Base-by-base conservation (phyloP, 2,888 invertebrate species). In the Tenthredo notha region DNA sequence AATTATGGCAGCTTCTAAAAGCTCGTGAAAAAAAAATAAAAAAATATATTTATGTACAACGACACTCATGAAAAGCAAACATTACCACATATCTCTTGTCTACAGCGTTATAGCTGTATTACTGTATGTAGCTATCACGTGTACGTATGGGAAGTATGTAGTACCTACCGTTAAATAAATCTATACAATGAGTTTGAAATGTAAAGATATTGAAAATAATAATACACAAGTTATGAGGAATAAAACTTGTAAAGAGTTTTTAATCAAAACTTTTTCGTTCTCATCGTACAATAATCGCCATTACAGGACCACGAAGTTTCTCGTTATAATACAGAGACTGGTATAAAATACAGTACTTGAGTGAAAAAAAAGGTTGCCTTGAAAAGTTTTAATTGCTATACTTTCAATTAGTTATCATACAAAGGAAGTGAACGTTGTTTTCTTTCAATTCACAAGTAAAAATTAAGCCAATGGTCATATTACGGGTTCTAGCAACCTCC, bases 211-310 rank as follows among this genome's bases (percentile, higher is more conserved):
- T 80, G 61, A 58, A 61, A 80, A 18, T 77, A 29, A 54, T 50
- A 77, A 54, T 54, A 12, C 54, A 80, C 5, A 80, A 80, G 37
- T 80, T 80, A 61, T 21, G 47, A 67, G 67, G 29, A 67, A 43
- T 65, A 29, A 5, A 47, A 80, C n/a, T 80, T 12, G 61, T 33
- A n/a, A 33, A 43, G 67, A 47, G 67, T 83, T 83, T 65, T 83
- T 47, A 83, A 83, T 83, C 67, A 67, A 83, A 83, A 83, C 83
- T 83, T 83, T 70, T 65, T 43, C 83, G 10, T 47, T 65, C 6
- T 47, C 83, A 37, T 47, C 67, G 29, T 29, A 83, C 83, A 83
- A 83, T 70, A 83, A 70, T 83, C 70, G 83, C 25, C 18, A 47
- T 29, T 47, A 70, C 67, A 33, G 47, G 25, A 50, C 29, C 65